phyloP scores from a whole-genome alignment of 2,888 invertebrate genomes.

The Eudasyphora cyanicolor region DNA sequence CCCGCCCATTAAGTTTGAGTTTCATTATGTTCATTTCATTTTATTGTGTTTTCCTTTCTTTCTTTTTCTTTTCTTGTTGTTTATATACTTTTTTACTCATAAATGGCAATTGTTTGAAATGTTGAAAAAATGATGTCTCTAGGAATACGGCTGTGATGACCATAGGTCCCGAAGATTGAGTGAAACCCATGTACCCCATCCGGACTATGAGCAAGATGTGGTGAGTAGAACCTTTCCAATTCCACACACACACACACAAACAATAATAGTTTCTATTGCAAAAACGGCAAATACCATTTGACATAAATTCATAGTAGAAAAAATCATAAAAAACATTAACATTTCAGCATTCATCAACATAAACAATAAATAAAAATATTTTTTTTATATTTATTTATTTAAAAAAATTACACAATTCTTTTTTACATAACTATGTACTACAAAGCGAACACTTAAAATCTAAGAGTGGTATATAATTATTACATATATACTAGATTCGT shows the following conservation, averaged over 20 bases:
- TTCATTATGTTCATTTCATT: conserved; percentile 15
- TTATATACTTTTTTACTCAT: not conserved
- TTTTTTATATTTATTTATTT: conserved; percentile 2
- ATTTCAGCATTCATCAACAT: not conserved
- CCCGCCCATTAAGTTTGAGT: not conserved
- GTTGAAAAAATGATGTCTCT: conserved; percentile 57
- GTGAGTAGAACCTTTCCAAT: conserved; percentile 73
- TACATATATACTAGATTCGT: not conserved
- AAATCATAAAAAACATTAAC: conserved; percentile 7
- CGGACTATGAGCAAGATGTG: conserved; percentile 80
- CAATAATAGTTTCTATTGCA: no score
- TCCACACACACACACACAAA: not conserved
- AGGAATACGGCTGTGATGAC: conserved; percentile 81
- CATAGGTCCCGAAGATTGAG: conserved; percentile 80
- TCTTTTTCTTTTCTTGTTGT: conserved; percentile 24
- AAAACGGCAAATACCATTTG: not conserved
- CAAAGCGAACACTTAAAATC: conserved; percentile 17
- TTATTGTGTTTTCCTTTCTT: conserved; percentile 10
- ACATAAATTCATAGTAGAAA: not conserved
- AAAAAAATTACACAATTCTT: not conserved
- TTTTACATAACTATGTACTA: not conserved
- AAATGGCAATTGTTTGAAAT: conserved; percentile 44
- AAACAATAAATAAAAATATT: no score
- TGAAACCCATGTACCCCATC: conserved; percentile 79
- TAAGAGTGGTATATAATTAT: not conserved